These are phyloP conservation scores for Bellardia bayeri DNA, from an alignment of 2,888 invertebrate species.

Conservation along the genomic window DNA sequence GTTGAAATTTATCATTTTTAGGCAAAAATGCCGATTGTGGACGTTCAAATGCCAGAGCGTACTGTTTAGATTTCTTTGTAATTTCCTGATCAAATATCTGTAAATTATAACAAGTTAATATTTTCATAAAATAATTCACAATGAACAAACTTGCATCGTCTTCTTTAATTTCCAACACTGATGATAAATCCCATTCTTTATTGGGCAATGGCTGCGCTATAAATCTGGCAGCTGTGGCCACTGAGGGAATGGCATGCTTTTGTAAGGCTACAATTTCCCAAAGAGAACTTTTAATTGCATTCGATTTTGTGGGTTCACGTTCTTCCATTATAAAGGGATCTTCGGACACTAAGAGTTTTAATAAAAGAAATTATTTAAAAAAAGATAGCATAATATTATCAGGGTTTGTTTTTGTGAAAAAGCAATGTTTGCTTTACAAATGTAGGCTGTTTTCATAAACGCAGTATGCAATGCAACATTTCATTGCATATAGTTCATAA, in stretches of 20 bases:
- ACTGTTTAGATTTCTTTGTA: constrained; percentile 89
- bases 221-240: constrained; percentile 89
- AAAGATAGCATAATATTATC: no score
- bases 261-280: constrained; percentile 96
- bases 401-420: no score
- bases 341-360: constrained; percentile 74
- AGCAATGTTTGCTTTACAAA: no score
- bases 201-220: constrained; percentile 88
- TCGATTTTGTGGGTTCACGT: constrained; percentile 90
- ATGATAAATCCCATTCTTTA: constrained; percentile 88
- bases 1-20: constrained; percentile 87
- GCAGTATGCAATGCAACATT: no score
- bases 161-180: constrained; percentile 87
- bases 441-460: no score
- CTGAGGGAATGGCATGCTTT: constrained; percentile 89
- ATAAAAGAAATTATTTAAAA: background rate
- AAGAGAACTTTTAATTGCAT: constrained; percentile 94
- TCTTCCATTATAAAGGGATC: constrained; percentile 96
- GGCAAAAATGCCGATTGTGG: constrained; percentile 87
- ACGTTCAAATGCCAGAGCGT: constrained; percentile 90
- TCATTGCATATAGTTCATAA: no score
- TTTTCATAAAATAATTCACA: background rate
- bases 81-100: constrained; percentile 92
- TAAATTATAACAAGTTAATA: constrained; percentile 55
- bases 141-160: constrained; percentile 85